phyloP scores from a whole-genome alignment of 2,797 vertebrate species.

The Columba guinea region DNA sequence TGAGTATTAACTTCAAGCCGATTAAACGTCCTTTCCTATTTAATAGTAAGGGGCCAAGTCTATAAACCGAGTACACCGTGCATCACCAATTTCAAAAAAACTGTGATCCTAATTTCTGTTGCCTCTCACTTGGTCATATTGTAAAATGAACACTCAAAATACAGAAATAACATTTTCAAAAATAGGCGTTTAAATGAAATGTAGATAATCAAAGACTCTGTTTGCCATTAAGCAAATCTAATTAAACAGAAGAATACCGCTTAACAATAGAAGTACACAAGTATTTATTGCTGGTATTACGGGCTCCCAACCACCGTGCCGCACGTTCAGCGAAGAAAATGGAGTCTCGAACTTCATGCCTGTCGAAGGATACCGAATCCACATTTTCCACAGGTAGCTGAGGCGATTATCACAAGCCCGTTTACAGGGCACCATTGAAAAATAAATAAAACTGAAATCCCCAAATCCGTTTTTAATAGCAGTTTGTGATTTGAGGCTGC shows the following conservation, averaged over 20 bases:
- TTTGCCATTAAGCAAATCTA: neutral
- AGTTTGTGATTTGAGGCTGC: neutral
- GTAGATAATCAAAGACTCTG: neutral
- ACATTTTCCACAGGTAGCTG: neutral
- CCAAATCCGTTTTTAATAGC: neutral
- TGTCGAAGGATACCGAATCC: neutral
- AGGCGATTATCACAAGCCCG: neutral
- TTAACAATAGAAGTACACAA: neutral
- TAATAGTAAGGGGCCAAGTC: neutral
- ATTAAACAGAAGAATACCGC: neutral
- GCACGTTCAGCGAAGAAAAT: neutral
- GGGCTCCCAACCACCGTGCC: neutral
- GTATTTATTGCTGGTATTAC: neutral
- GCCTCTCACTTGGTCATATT: neutral
- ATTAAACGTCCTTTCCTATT: neutral
- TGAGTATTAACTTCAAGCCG: neutral
- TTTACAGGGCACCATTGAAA: neutral
- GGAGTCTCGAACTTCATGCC: neutral
- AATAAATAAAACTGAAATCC: neutral
- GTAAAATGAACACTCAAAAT: neutral
- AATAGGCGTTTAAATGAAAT: neutral
- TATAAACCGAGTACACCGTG: fast-evolving
- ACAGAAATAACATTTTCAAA: neutral
- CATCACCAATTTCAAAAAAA: neutral
- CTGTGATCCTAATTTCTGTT: fast-evolving